Conservation (phyloP, 1,140 invertebrate species). For the Halyomorpha halys region DNA sequence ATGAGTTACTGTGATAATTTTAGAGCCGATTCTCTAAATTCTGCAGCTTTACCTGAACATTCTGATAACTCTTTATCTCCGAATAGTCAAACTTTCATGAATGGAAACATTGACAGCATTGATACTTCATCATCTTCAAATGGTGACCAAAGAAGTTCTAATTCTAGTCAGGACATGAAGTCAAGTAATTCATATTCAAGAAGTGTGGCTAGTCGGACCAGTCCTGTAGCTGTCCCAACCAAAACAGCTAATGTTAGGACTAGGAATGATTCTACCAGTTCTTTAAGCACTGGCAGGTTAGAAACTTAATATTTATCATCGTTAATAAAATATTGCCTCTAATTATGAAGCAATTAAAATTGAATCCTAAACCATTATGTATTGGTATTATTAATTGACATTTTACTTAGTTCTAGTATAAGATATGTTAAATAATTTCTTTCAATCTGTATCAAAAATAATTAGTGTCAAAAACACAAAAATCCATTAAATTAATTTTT, state of each 20-base stretch:
- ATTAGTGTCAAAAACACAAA: too few relatives aligned
- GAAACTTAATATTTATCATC: background rate
- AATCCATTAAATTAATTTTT: too few relatives aligned
- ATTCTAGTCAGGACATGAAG: conserved; percentile 13
- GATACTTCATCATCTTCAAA: conserved; percentile 2
- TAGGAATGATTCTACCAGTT: conserved; percentile 45
- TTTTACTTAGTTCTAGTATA: too few relatives aligned
- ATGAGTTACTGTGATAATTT: conserved; percentile 6
- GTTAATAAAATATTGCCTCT: too few relatives aligned
- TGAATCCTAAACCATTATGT: too few relatives aligned
- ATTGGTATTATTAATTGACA: too few relatives aligned
- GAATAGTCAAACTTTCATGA: background rate
- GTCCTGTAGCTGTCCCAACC: conserved; percentile 48
- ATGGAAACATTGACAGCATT: conserved; percentile 9
- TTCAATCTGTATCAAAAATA: too few relatives aligned
- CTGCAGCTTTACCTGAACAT: background rate
- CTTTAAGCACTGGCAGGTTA: conserved; percentile 41
- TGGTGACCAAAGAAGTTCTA: background rate
- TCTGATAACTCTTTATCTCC: conserved; percentile 29
- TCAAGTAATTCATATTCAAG: background rate
- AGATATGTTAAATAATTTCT: too few relatives aligned
- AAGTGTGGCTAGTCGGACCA: conserved; percentile 38
- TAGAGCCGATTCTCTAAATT: background rate
- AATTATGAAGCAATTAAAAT: too few relatives aligned
- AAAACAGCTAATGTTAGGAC: conserved; percentile 38